phyloP scores from a whole-genome alignment of 2,113 vertebrate species.

The Tragulus kanchil region DNA sequence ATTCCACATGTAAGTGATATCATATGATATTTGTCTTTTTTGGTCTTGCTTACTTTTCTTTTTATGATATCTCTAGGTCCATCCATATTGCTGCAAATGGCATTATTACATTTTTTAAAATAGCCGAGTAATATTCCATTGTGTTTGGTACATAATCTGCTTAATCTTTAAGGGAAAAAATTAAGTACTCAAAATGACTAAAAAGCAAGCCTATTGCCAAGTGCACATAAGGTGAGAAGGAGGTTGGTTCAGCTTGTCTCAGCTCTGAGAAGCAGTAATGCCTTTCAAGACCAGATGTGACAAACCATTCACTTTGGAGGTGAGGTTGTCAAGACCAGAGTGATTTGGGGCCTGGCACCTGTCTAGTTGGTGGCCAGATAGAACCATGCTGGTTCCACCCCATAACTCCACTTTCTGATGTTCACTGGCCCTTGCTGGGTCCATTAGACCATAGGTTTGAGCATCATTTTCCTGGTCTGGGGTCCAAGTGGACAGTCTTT shows the following conservation, averaged over 20 bases:
- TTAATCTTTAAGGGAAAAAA: not conserved
- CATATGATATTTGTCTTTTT: not conserved
- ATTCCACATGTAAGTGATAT: not conserved
- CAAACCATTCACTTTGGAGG: not conserved
- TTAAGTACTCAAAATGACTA: not conserved
- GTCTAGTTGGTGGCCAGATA: not conserved
- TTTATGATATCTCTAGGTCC: not conserved
- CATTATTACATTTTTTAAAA: not conserved
- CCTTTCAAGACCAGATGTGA: not conserved
- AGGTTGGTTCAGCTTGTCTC: not conserved
- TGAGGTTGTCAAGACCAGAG: not conserved
- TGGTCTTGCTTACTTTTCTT: not conserved
- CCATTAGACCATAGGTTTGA: not conserved
- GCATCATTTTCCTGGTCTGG: not conserved
- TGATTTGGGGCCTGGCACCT: accelerated
- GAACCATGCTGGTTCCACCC: not conserved
- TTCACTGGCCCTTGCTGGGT: not conserved
- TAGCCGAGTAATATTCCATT: not conserved
- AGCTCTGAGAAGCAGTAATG: not conserved
- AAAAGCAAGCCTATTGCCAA: not conserved
- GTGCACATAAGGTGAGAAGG: not conserved
- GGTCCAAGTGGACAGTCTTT: not conserved
- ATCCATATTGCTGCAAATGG: not conserved
- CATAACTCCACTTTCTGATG: not conserved
- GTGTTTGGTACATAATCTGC: not conserved